Percentiles rank a stretch among this genome's conserved stretches.
Evolutionary conservation across 1,140 invertebrate genomes (phyloP).

Genomic region (Bathynomus jamesi): DNA sequence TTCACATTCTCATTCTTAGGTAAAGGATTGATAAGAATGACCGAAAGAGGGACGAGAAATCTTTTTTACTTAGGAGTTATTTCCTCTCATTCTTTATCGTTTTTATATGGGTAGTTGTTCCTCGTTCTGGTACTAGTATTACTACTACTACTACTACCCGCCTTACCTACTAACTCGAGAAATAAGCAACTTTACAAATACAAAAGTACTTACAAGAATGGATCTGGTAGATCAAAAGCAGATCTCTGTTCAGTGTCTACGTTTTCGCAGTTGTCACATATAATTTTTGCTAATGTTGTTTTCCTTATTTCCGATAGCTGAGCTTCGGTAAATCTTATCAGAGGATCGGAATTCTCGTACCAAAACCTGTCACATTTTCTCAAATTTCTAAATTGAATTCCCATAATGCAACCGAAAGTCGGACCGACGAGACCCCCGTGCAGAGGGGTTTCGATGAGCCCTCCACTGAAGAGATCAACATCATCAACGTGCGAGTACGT

Average conservation of each 20-base stretch:
- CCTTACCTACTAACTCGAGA: no score
- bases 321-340: constrained; percentile 51
- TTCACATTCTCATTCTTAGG: no score
- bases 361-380: constrained; percentile 86
- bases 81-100: no score
- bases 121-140: no score
- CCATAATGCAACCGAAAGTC: constrained; percentile 53
- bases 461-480: constrained; percentile 46
- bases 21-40: no score
- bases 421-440: constrained; percentile 50
- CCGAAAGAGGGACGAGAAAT: no score
- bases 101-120: no score
- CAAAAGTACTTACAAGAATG: constrained; percentile 47
- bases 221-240: constrained; percentile 71
- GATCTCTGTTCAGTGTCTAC: constrained; percentile 75
- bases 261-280: constrained; percentile 91
- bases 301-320: constrained; percentile 92
- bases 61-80: no score
- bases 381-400: constrained; percentile 53
- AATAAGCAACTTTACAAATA: no score
- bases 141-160: no score
- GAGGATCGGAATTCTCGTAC: constrained; percentile 53
- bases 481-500: constrained; percentile 51
- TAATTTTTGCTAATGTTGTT: constrained; percentile 74
- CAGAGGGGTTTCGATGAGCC: constrained; percentile 49